Evolutionary conservation across 2,797 vertebrate genomes (phyloP).

Genomic region (Acanthurus lineatus): DNA sequence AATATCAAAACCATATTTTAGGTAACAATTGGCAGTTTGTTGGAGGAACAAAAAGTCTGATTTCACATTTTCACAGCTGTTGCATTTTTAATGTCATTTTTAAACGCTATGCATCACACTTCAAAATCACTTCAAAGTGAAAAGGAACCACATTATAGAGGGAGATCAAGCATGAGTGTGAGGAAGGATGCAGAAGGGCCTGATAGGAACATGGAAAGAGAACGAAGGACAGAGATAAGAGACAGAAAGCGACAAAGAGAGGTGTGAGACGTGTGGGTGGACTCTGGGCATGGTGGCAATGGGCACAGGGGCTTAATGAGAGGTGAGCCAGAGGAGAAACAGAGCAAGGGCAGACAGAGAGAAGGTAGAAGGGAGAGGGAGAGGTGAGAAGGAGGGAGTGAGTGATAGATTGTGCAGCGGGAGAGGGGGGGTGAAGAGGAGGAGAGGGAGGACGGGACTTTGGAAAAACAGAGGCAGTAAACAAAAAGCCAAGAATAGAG

Average conservation of each 20-base stretch:
- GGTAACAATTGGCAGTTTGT: not conserved
- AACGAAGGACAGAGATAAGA: slow-evolving; percentile 68
- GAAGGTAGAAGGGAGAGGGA: slow-evolving; percentile 70
- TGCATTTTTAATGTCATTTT: slow-evolving; percentile 5
- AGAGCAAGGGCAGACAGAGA: slow-evolving; percentile 76
- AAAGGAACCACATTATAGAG: not conserved
- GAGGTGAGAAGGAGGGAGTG: slow-evolving; percentile 81
- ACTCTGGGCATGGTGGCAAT: slow-evolving; percentile 79
- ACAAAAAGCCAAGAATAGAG: slow-evolving; percentile 84
- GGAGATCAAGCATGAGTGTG: not conserved
- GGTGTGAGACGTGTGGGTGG: slow-evolving; percentile 83
- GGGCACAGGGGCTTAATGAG: slow-evolving; percentile 83
- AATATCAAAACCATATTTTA: not conserved
- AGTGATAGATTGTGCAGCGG: slow-evolving; percentile 80
- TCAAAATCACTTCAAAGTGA: not conserved
- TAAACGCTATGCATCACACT: not conserved
- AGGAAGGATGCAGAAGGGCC: slow-evolving; percentile 14
- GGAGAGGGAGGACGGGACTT: slow-evolving; percentile 67
- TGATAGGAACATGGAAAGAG: slow-evolving; percentile 44
- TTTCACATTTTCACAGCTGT: not conserved
- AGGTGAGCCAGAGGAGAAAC: slow-evolving; percentile 86
- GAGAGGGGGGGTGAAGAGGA: slow-evolving; percentile 62
- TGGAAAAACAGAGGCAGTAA: slow-evolving; percentile 78
- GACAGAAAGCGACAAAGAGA: slow-evolving; percentile 65
- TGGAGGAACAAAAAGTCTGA: not conserved